Percentiles rank a stretch among this genome's conserved stretches.
These are phyloP conservation scores for Protonibea diacanthus DNA, from an alignment of 2,797 vertebrate species.

Conservation along the genomic window DNA sequence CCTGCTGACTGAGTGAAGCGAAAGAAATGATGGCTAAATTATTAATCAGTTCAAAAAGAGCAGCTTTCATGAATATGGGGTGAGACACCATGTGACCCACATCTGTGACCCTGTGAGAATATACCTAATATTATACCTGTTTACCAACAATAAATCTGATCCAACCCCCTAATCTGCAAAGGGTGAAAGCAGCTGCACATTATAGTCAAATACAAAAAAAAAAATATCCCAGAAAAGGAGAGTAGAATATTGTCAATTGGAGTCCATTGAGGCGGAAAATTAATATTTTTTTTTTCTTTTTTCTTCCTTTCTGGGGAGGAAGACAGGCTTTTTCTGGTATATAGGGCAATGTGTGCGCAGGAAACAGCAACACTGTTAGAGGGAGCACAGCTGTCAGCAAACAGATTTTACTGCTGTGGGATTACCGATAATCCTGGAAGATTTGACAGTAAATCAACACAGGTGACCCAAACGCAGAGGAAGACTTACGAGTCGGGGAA, in stretches of 20 bases:
- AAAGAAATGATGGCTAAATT: conserved; percentile 50
- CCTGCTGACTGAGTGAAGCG: conserved; percentile 36
- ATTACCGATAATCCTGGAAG: conserved; percentile 86
- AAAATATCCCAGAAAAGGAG: conserved; percentile 60
- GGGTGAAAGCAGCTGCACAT: conserved; percentile 46
- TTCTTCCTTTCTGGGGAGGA: conserved; percentile 30
- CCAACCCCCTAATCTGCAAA: conserved; percentile 56
- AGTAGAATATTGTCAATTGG: conserved; percentile 72
- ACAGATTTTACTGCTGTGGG: conserved; percentile 81
- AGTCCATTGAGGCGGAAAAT: conserved; percentile 80
- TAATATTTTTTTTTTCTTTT: conserved; percentile 60
- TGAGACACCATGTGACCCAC: conserved; percentile 21
- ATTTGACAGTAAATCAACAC: conserved; percentile 86
- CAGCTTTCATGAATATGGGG: conserved; percentile 12
- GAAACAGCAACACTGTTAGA: conserved; percentile 73
- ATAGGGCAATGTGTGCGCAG: conserved; percentile 69
- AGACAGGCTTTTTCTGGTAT: conserved; percentile 65
- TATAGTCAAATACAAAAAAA: conserved; percentile 66
- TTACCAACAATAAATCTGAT: conserved; percentile 61
- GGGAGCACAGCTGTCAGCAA: conserved; percentile 84
- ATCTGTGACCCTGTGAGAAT: conserved; percentile 51
- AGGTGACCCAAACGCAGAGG: conserved; percentile 73
- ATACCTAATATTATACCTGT: conserved; percentile 63
- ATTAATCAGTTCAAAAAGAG: conserved; percentile 41
- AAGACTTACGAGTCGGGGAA: conserved; percentile 31